Conservation (phyloP, 2,113 vertebrate species). For the Daphoenositta chrysoptera region DNA sequence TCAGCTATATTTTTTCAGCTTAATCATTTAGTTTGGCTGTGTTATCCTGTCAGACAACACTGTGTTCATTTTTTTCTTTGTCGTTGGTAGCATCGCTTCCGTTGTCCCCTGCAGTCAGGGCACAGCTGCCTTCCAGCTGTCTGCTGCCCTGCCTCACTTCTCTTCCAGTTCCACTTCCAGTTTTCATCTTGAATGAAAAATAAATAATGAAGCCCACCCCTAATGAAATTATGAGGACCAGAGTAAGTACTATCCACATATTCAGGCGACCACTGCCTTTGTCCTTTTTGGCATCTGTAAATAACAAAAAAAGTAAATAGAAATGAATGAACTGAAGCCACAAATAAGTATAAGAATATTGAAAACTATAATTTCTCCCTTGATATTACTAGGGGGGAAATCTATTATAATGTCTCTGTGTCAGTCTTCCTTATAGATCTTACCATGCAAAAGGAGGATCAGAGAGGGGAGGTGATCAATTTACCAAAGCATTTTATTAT, state of each 20-base stretch:
- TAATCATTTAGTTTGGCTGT: neutral
- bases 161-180: neutral
- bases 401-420: neutral
- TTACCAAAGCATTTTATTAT: neutral
- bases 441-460: neutral
- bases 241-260: neutral
- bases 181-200: slow-evolving; percentile 4
- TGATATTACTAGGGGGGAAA: neutral
- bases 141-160: fast-evolving
- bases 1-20: neutral
- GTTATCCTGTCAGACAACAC: neutral
- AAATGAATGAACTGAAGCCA: neutral
- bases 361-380: neutral
- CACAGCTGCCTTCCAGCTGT: neutral
- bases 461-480: neutral
- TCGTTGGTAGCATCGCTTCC: neutral
- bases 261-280: neutral
- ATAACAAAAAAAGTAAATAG: neutral
- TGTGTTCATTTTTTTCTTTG: neutral
- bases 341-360: neutral
- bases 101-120: neutral
- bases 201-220: neutral
- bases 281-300: neutral
- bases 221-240: neutral
- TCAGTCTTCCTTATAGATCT: neutral